phyloP scores from a whole-genome alignment of 2,888 invertebrate species.

The Hirtodrosophila duncani region DNA sequence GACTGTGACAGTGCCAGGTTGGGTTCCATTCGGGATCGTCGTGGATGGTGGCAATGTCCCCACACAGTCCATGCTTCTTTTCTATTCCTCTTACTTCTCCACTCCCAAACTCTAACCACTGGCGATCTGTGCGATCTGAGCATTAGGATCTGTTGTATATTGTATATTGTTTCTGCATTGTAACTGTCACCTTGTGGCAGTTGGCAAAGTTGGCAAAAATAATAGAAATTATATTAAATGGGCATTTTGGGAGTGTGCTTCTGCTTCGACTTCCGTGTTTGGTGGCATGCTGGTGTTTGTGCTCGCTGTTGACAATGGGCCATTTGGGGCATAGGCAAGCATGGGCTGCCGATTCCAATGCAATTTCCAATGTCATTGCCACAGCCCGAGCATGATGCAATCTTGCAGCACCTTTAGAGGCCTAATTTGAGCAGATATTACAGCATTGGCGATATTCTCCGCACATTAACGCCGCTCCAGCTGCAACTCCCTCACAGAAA shows the following conservation, averaged over 20 bases:
- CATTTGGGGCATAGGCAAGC: constrained; percentile 33
- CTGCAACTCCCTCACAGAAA: constrained; percentile 35
- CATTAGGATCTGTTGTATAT: constrained; percentile 52
- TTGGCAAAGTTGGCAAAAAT: constrained; percentile 64
- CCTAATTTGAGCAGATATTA: constrained; percentile 60
- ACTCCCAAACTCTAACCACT: constrained; percentile 15
- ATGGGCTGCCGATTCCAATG: constrained; percentile 1
- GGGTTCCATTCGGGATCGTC: constrained; percentile 3
- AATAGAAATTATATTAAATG: constrained; percentile 70
- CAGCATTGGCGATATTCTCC: constrained; percentile 38
- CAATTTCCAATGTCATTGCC: constrained; percentile 8
- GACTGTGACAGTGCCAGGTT: constrained; percentile 13
- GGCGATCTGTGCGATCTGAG: constrained; percentile 38
- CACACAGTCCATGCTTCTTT: constrained; percentile 18
- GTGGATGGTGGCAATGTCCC: constrained; percentile 50
- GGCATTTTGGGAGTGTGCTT: constrained; percentile 63
- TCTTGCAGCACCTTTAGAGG: constrained; percentile 26
- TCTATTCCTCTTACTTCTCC: too few relatives aligned
- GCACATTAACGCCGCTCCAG: constrained; percentile 40
- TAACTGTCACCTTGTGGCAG: constrained; percentile 68
- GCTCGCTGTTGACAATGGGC: constrained; percentile 59
- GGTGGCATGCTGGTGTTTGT: too few relatives aligned
- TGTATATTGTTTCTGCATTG: constrained; percentile 68
- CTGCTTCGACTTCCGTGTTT: constrained; percentile 60
- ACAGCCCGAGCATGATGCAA: constrained; percentile 32